Base-by-base conservation (phyloP, 2,797 vertebrate species). In the Orestias chungarensis region DNA sequence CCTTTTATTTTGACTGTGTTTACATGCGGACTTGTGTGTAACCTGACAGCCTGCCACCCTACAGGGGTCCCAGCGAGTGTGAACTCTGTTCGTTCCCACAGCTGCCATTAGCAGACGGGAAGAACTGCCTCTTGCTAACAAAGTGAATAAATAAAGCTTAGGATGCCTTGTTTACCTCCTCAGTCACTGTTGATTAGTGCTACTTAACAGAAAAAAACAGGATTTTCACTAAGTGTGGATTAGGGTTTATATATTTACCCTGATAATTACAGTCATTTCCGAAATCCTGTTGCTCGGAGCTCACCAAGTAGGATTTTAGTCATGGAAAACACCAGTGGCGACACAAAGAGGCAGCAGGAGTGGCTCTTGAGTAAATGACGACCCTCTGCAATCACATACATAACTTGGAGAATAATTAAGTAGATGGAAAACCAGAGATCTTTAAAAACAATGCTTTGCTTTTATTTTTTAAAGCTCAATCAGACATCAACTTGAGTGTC, bases 51-150 rank as follows among this genome's bases (percentile, higher is more conserved):
- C 82, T 88, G 88, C 82, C 61, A 79, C 87, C 83, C 91, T 82
- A 84, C 74, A 71, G 91, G 92, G 90, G 85, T 89, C 87, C 88
- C 78, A 83, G 76, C 67, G 76, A 89, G 86, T 87, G 89, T 89
- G 88, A 93, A 87, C 87, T 89, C 76, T 68, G 68, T 79, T 83
- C 55, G 78, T 84, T 84, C 78, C 87, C 89, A 87, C 91, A 93
- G 92, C 91, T 92, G 91, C 86, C 70, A 81, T 86, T 86, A 90
- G 84, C 91, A 92, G 89, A 91, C 77, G 81, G n/a, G 86, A 82
- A 72, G 72, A 89, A 85, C 86, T 88, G 89, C 85, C 84, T 87
- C 80, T 74, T 66, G 82, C 87, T 91, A 91, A 93, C 88, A 89
- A 89, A 89, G 87, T 81, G 86, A 92, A 92, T 91, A 90, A 90